Base-by-base conservation (phyloP, 1,140 invertebrate genomes). In the Lithobius niger region DNA sequence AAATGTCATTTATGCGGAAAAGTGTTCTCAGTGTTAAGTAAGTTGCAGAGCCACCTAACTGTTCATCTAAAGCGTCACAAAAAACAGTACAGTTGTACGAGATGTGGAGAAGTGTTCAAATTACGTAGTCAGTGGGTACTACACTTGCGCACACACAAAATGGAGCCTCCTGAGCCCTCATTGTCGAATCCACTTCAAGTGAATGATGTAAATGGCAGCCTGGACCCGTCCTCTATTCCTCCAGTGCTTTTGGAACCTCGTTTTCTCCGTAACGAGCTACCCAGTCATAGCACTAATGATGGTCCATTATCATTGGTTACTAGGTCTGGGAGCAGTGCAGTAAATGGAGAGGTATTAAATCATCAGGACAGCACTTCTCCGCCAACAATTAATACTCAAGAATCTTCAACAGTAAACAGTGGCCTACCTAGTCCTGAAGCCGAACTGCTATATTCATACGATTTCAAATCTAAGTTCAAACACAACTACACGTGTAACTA, bases 1-100 rank as follows among this genome's bases (percentile, higher is more conserved):
- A 72, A 74, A 61, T 76, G 74, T 61, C 68, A 72, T 53, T 54
- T 73, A 3, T 76, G 74, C 61, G 63, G 65, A 15, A 67, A 70
- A 49, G 62, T 72, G 15, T 72, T 70, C 61, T 60, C 65, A 28
- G 65, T 64, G 2, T 57, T 74, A 18, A 61, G 64, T 16, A 62
- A 66, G 47, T 60, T 72, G 15, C 66, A 69, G 59, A 64, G 59
- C 52, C 73, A 74, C 61, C 61, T 74, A 27, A 67, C 67, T 2
- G 55, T 65, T 10, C 71, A 74, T 60, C 66, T 65, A 56, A 64
- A 67, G 19, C 63, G 58, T 31, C 61, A 65, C 50, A 52, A 63
- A 21, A 63, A 4, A 62, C 59, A 24, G 22, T 71, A 66, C 61
- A 65, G 68, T 42, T 74, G 68, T 59, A 60, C 61, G 36, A 59